Evolutionary conservation across 2,888 invertebrate species (phyloP).

Genomic region (Hirtodrosophila histrioides): DNA sequence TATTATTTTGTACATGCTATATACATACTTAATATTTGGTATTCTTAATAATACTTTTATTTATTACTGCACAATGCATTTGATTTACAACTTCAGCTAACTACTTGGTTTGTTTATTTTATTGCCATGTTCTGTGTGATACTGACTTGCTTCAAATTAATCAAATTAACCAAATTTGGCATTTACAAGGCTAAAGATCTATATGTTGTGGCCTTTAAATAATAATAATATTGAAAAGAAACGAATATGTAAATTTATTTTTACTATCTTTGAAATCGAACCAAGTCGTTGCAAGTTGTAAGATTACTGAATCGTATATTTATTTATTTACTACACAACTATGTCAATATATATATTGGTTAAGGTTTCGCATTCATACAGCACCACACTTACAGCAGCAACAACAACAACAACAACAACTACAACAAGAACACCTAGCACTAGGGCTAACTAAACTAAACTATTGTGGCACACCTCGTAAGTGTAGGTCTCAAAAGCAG

Average conservation of each 20-base stretch:
- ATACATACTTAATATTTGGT: constrained; percentile 25
- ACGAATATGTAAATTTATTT: no score
- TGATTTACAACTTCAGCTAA: constrained; percentile 36
- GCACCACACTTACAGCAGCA: constrained; percentile 17
- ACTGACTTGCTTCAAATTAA: constrained; percentile 19
- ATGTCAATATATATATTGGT: constrained; percentile 19
- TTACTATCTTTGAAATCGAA: constrained; percentile 5
- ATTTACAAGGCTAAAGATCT: constrained; percentile 35
- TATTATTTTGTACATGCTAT: constrained; percentile 14
- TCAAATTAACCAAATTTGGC: constrained; percentile 20
- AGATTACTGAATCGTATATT: constrained; percentile 5
- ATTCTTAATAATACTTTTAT: constrained; percentile 15
- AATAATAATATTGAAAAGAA: no score
- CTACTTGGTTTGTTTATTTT: constrained; percentile 52
- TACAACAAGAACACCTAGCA: constrained; percentile 42
- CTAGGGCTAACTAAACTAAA: constrained; percentile 47
- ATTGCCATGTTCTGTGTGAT: constrained; percentile 46
- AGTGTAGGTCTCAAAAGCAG: constrained; percentile 37
- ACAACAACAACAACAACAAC: constrained; percentile 11
- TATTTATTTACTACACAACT: constrained; percentile 11
- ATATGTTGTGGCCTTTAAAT: constrained; percentile 45
- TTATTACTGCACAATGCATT: constrained; percentile 45
- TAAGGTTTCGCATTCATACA: constrained; percentile 33
- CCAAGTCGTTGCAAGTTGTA: constrained; percentile 56
- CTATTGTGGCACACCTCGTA: constrained; percentile 59